Base-by-base conservation (phyloP, 2,113 vertebrate genomes). In the Nothobranchius kuhntae region DNA sequence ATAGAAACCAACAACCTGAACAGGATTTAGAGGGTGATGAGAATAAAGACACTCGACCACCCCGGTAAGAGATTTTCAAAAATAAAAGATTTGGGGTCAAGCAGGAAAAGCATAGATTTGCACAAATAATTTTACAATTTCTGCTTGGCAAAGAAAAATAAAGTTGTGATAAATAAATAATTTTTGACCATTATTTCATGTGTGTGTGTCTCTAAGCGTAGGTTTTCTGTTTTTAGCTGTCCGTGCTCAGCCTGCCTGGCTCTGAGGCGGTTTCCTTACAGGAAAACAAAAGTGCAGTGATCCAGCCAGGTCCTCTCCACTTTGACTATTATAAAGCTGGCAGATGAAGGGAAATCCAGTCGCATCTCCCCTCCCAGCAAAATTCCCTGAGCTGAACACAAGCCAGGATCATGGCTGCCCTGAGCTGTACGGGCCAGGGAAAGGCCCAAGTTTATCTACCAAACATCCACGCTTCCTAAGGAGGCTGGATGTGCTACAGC, bases 261-360 rank as follows among this genome's bases (percentile, higher is more conserved):
- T 77, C 65, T 75, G 61, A 45, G 62, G 59, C 12, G 56, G 64
- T 73, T 69, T 83, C 73, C 83, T 73, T 65, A 72, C 81, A 80
- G 71, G 77, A 87, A 89, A 77, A 30, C 2, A 3, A 77, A 77
- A 85, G 82, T 71, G 64, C 44, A 67, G 77, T 71, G 74, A 69
- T 78, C 73, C 71, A 84, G 73, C 65, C 77, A 72, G 73, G 64
- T 78, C 71, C 72, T 73, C 81, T 79, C 71, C 71, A 61, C 61
- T 78, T 75, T 81, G 82, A 81, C 74, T 53, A 68, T 70, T 54
- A 56, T 56, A 84, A 83, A 86, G 68, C 71, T 76, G 78, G 78
- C 76, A 82, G 83, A 80, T 47, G 53, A 85, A 83, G 80, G 78
- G 67, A 78, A 86, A 84, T 88, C 77, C 74, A 87, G 82, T 86